Conservation (phyloP, 2,113 vertebrate genomes). For the Heterotis niloticus region DNA sequence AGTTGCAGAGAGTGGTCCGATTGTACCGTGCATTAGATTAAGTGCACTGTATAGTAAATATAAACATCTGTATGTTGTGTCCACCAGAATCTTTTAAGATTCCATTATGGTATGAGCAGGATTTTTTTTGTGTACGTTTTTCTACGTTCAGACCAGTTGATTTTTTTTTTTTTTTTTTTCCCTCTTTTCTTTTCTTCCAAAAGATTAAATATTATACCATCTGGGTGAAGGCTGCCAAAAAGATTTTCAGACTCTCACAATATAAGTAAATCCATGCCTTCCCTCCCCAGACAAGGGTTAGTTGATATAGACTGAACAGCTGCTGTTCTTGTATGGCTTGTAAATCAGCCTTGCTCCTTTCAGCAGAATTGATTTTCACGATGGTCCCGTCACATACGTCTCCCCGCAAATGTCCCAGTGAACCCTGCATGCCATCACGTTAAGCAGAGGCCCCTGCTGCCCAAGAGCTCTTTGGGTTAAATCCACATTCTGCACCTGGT, state of each 20-base stretch:
- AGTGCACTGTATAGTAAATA: no score
- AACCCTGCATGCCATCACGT: slow-evolving; percentile 17
- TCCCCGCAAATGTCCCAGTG: slow-evolving; percentile 20
- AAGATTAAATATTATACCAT: slow-evolving; percentile 8
- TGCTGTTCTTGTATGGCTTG: slow-evolving; percentile 54
- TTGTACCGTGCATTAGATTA: slow-evolving; percentile 30
- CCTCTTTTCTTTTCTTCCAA: neutral
- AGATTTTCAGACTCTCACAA: slow-evolving; percentile 44
- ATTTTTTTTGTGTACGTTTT: slow-evolving; percentile 5
- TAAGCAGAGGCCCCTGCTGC: neutral
- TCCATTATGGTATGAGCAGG: no score
- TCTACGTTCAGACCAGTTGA: no score
- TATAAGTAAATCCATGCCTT: slow-evolving; percentile 59
- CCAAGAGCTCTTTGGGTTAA: neutral
- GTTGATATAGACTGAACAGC: slow-evolving; percentile 58
- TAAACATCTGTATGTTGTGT: no score
- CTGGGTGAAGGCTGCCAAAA: slow-evolving; percentile 25
- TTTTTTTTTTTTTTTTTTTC: no score
- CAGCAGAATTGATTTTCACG: slow-evolving; percentile 34
- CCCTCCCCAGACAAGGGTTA: slow-evolving; percentile 48
- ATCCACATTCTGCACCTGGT: neutral
- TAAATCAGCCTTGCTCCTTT: slow-evolving; percentile 55
- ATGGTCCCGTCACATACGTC: slow-evolving; percentile 25
- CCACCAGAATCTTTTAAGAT: no score
- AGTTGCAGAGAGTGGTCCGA: slow-evolving; percentile 48